phyloP scores from a whole-genome alignment of 2,888 invertebrate genomes.

The Drosophila recens region DNA sequence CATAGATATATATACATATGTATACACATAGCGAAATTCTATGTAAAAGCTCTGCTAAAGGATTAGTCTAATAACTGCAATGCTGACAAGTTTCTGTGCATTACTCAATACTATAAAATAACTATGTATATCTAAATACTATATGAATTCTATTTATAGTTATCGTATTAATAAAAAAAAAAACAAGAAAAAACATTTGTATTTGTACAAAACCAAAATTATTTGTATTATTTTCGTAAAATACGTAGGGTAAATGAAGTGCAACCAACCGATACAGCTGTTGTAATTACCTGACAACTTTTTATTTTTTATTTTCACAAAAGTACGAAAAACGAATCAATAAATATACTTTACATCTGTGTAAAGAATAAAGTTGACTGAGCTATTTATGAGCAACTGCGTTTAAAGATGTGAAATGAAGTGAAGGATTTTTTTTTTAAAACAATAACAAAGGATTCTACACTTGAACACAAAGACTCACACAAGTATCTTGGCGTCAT shows the following conservation, averaged over 20 bases:
- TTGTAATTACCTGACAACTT: slow-evolving; percentile 18
- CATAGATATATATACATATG: slow-evolving; percentile 37
- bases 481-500: too few species aligned
- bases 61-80: slow-evolving; percentile 63
- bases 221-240: slow-evolving; percentile 6
- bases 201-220: slow-evolving; percentile 58
- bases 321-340: neutral
- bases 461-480: too few species aligned
- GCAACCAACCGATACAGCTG: slow-evolving; percentile 25
- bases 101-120: slow-evolving; percentile 73
- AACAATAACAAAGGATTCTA: too few species aligned
- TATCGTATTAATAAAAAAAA: slow-evolving; percentile 53
- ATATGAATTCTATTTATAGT: slow-evolving; percentile 59
- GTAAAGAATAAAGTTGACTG: too few species aligned
- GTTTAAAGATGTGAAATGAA: too few species aligned
- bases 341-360: slow-evolving; percentile 11
- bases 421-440: too few species aligned
- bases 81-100: slow-evolving; percentile 74
- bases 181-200: slow-evolving; percentile 42
- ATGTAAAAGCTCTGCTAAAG: slow-evolving; percentile 57
- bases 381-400: too few species aligned
- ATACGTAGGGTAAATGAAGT: neutral
- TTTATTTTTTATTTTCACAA: slow-evolving; percentile 1
- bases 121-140: slow-evolving; percentile 53
- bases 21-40: slow-evolving; percentile 70